A percentile compares a stretch with the other conserved stretches of the same genome.
Conservation (phyloP, 2,797 vertebrate genomes). For the Lemur catta region DNA sequence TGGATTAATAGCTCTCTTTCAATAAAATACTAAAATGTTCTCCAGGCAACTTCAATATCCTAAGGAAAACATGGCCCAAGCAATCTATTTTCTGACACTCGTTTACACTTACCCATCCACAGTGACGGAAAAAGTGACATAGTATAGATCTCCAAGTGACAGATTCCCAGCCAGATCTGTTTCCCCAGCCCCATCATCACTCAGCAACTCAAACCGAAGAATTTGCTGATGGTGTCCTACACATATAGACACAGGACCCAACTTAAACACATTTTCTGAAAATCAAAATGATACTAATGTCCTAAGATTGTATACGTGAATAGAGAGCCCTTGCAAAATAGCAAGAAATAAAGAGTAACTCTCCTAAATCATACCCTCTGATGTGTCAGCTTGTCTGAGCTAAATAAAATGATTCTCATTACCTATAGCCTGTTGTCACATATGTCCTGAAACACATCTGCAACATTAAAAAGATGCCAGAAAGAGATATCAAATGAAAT, state of each 20-base stretch:
- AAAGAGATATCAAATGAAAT: constrained; percentile 61
- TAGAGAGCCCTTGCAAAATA: not conserved
- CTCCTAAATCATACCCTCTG: not conserved
- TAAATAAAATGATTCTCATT: not conserved
- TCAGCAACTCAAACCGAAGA: constrained; percentile 18
- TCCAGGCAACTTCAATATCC: constrained; percentile 60
- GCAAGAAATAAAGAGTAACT: not conserved
- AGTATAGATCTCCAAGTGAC: not conserved
- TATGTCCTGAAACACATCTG: constrained; percentile 9
- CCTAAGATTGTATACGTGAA: not conserved
- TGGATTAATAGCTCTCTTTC: not conserved
- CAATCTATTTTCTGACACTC: constrained; percentile 16
- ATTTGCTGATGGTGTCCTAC: not conserved
- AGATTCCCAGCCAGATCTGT: not conserved
- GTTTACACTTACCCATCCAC: not conserved
- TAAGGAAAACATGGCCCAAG: not conserved
- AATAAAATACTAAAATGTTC: constrained; percentile 9
- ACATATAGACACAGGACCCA: not conserved
- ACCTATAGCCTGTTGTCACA: not conserved
- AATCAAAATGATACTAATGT: not conserved
- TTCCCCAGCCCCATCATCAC: constrained; percentile 38
- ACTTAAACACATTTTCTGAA: not conserved
- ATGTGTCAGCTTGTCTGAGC: not conserved
- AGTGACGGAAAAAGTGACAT: not conserved
- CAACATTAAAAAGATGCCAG: constrained; percentile 27